Evolutionary conservation across 1,140 invertebrate genomes (phyloP), one percentile per base, ranked within the genome.

Genomic region (Drosophila biarmipes): DNA sequence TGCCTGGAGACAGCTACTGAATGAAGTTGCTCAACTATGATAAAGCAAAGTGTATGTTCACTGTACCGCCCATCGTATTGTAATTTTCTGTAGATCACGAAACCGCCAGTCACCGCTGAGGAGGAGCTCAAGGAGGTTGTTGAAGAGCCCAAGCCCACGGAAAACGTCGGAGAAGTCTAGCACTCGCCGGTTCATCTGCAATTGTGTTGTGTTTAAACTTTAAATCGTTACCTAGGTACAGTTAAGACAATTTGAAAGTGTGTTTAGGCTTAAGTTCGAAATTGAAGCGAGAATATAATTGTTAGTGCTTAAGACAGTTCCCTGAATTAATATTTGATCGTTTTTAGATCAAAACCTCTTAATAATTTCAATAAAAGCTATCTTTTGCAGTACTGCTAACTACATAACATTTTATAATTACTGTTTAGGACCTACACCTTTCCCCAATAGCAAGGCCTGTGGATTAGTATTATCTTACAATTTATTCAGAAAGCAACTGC

Each of bases 401-500:
- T 10, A 29, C 4, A 14, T 34, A 5, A 34, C 4, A 15, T 48
- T 24, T 24, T 24, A 24, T 24, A n/a, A n/a, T 24, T 24, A 24
- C 2, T 0, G 27, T 10, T 46, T 46, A 8, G 21, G 6, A 45
- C 21, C 0, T 42, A 5, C 24, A 19, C 1, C 11, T 5, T 42
- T 42, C 10, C 19, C 19, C 11, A 21, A 24, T 21, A 45, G 43
- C 7, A 27, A 45, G 14, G 5, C 8, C 6, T 17, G 24, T 11
- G 2, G 0, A 11, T 49, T 46, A 21, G 12, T 56, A 64, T 74
- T 74, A 42, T 10, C 59, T 75, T 74, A 54, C 7, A 55, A 19
- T 59, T 81, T 82, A 81, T 82, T 81, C 35, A 64, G 59, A 84
- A 40, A 78, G 62, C 54, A 37, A 59, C 42, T 73, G 61, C 54